Base-by-base conservation (phyloP, 2,888 invertebrate genomes). In the Clunio marinus region DNA sequence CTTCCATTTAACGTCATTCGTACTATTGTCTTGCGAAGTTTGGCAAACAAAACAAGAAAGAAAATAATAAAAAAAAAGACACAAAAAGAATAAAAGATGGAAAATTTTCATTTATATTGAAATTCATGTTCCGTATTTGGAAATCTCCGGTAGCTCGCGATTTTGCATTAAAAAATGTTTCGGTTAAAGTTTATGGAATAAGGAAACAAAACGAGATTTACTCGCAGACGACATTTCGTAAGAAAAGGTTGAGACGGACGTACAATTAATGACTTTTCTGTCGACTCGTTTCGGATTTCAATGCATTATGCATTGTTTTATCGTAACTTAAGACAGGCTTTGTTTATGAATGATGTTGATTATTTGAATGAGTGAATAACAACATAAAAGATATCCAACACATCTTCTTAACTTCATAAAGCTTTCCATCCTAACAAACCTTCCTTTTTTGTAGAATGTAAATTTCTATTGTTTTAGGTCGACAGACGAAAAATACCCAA, bases 1-100 rank as follows among this genome's bases (percentile, higher is more conserved):
- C 51, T 17, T 51, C 17, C 22, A 17, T 17, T 51, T 22, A n/a
- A 7, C 22, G 17, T 51, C 22, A 22, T 22, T 51, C n/a, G n/a
- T n/a, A n/a, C 51, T 22, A 51, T 51, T 51, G 51, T 51, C n/a
- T 51, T 22, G 51, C 41, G n/a, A n/a, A n/a, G n/a, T n/a, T n/a
- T n/a, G n/a, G n/a, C 41, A 5, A 20, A 22, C 51, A 22, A 41
- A 41, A 32, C 4, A 32, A 32, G 32, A 32, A 32, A 32, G 32
- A 41, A 15, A 7, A n/a, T 4, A 41, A 15, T 15, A 41, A 41
- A 41, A 41, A 51, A 22, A 51, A 51, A 5, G 35, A 13, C 35
- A 32, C 22, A n/a, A n/a, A n/a, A n/a, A n/a, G n/a, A n/a, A n/a
- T n/a, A n/a, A n/a, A n/a, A n/a, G 51, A 51, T 2, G 51, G 13